Percentiles rank a stretch among this genome's conserved stretches.
Conservation (phyloP, 1,140 invertebrate genomes). For the Anoplophora glabripennis region DNA sequence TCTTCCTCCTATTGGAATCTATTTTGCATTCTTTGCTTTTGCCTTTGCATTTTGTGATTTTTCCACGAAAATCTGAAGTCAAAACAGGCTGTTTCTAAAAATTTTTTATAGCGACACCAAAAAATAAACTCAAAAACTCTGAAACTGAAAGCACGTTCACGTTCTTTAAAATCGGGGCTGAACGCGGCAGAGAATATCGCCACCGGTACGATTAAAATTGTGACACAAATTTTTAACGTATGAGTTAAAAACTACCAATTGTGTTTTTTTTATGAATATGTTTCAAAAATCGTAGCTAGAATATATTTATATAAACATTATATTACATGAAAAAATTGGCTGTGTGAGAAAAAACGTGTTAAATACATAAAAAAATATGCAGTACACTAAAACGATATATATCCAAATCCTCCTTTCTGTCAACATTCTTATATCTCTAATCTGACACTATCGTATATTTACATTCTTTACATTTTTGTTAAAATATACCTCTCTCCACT, state of each 20-base stretch:
- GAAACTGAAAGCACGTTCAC: too few species aligned
- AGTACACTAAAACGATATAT: slow-evolving; percentile 18
- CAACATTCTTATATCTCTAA: slow-evolving; percentile 36
- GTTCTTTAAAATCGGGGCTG: too few species aligned
- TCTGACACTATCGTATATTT: slow-evolving; percentile 31
- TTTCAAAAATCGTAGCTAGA: slow-evolving; percentile 26
- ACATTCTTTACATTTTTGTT: slow-evolving; percentile 31
- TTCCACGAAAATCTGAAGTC: too few species aligned
- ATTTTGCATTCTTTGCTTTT: too few species aligned
- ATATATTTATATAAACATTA: slow-evolving; percentile 33
- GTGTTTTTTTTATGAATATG: slow-evolving; percentile 24
- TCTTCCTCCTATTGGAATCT: too few species aligned
- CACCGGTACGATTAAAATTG: too few species aligned
- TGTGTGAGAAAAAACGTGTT: slow-evolving; percentile 26
- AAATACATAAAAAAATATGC: slow-evolving; percentile 30
- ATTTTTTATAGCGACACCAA: too few species aligned
- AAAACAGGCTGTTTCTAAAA: too few species aligned
- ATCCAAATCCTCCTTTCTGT: slow-evolving; percentile 22
- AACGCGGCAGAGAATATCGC: too few species aligned
- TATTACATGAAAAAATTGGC: slow-evolving; percentile 32
- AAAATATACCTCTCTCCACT: slow-evolving; percentile 33
- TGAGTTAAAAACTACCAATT: neutral
- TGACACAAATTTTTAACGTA: too few species aligned
- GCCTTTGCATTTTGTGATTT: too few species aligned
- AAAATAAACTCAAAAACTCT: too few species aligned